A percentile compares a stretch with the other conserved stretches of the same genome.
Evolutionary conservation across 1,140 invertebrate genomes (phyloP).

Genomic region (Drosophila pseudoobscura): DNA sequence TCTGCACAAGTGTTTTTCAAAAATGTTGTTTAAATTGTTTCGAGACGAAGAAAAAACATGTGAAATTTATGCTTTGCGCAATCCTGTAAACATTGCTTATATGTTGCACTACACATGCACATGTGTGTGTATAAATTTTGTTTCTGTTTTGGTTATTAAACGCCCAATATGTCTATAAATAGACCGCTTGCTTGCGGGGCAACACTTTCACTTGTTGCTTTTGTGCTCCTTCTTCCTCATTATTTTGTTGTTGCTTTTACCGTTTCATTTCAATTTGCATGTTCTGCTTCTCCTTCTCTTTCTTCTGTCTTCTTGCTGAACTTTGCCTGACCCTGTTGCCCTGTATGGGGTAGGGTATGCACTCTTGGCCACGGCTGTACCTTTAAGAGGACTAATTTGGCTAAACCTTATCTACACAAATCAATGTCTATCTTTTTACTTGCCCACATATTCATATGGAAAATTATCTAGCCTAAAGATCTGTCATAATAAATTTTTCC

Average conservation of each 20-base stretch:
- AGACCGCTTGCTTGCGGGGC: slow-evolving; percentile 22
- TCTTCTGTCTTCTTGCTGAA: background rate
- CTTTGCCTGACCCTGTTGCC: background rate
- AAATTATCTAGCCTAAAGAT: no score
- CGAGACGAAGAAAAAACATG: slow-evolving; percentile 3
- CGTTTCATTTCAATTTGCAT: slow-evolving; percentile 33
- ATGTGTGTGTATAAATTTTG: slow-evolving; percentile 7
- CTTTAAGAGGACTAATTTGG: no score
- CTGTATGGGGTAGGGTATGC: background rate
- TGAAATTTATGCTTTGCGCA: slow-evolving; percentile 59
- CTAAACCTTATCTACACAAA: no score
- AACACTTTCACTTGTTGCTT: slow-evolving; percentile 75
- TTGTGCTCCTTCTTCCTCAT: no score
- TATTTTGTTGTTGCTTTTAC: slow-evolving; percentile 3
- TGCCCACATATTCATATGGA: no score
- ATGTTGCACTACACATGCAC: background rate
- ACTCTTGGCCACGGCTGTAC: no score
- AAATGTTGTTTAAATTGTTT: slow-evolving; percentile 16
- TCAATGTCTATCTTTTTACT: no score
- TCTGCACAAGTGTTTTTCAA: slow-evolving; percentile 17
- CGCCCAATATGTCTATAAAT: slow-evolving; percentile 59
- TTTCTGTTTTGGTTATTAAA: slow-evolving; percentile 43
- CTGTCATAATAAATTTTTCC: no score
- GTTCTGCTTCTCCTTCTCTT: slow-evolving; percentile 9
- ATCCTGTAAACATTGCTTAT: slow-evolving; percentile 26